Conservation (phyloP, 2,113 vertebrate genomes). For the Papio anubis region DNA sequence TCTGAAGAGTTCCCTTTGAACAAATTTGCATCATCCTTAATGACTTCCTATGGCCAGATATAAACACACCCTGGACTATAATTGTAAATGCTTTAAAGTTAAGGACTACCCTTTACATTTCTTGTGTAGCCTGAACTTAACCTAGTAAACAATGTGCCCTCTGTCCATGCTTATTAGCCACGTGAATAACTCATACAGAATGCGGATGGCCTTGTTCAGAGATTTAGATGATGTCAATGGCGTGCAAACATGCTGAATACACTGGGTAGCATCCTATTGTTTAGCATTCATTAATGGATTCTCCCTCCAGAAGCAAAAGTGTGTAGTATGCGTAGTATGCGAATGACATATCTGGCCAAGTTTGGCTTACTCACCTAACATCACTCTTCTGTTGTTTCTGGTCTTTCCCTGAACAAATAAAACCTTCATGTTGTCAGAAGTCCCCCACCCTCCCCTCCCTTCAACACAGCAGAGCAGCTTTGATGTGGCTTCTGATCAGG, state of each 20-base stretch:
- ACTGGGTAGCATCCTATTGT: neutral
- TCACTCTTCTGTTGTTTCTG: neutral
- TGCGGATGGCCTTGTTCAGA: too few relatives aligned
- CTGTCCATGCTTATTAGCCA: neutral
- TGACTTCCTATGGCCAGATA: neutral
- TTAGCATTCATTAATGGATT: neutral
- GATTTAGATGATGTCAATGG: neutral
- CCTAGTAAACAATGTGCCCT: neutral
- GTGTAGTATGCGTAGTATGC: too few relatives aligned
- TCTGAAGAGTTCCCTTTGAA: neutral
- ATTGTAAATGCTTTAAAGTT: neutral
- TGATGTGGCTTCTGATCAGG: neutral
- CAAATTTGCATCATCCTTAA: neutral
- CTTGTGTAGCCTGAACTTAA: neutral
- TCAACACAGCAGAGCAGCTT: rapidly evolving
- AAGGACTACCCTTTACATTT: neutral
- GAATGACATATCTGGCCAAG: neutral
- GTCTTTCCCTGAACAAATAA: neutral
- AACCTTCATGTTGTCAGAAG: neutral
- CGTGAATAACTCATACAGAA: neutral
- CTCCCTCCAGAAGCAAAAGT: neutral
- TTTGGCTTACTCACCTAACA: neutral
- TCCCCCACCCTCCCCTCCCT: rapidly evolving
- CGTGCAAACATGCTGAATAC: neutral
- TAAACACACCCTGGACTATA: neutral